Evolutionary conservation across 1,140 invertebrate species (phyloP), one percentile per base, ranked within the genome.

Genomic region (Cydia strobilella): DNA sequence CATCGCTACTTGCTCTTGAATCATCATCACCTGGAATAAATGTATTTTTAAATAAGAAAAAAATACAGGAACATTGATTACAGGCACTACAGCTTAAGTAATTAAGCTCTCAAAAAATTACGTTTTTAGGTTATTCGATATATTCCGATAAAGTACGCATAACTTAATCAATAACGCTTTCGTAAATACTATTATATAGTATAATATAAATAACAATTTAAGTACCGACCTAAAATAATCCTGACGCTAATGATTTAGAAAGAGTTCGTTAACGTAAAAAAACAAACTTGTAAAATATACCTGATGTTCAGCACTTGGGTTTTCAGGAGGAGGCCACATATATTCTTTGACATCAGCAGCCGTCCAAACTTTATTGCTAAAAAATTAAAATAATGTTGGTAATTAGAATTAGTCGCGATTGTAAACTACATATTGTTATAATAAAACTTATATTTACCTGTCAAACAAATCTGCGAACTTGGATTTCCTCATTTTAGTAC

Each of bases 311-410:
- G 78, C 84, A 79, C 84, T 77, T 18, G 76, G 72, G 31, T 76
- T 92, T 27, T 95, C 94, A 78, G 96, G 95, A 48, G 95, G 94
- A 6, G 98, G 97, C 98, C 98, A 99, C 82, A 97, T 96, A 86
- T 99, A 99, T 89, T 99, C 98, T 79, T 97, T 97, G 20, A 99
- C 95, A 86, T 97, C 97, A 72, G 97, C 96, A 13, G 97, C 97
- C 12, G 95, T 96, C 83, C 97, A 96, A 45, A 96, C 95, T 78
- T 95, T 95, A 79, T 94, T 94, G 78, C 93, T 93, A 81, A 76
- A 89, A 90, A 71, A 18, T 20, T 35, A 78, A 76, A 80, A 74
- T 54, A 31, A 75, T 73, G 74, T 59, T 69, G 51, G 27, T 74
- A 65, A 73, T 48, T 31, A 12, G n/a, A 51, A 65, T 27, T 12